These are phyloP conservation scores for Byasa hedistus DNA, from an alignment of 2,888 invertebrate species.

Conservation along the genomic window DNA sequence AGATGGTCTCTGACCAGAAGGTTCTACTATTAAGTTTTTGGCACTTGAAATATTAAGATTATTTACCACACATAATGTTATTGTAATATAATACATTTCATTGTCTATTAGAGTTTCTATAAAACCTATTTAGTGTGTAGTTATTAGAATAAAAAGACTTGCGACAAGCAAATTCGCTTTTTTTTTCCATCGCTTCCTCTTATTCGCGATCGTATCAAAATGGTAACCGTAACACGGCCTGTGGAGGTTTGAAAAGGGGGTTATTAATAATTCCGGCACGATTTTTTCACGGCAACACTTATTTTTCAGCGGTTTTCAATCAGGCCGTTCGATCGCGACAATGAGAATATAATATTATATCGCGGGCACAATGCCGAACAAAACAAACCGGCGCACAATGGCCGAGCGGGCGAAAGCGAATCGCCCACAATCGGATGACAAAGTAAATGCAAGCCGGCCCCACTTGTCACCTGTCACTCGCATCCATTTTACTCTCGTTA, in stretches of 20 bases:
- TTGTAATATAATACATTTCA: too few species aligned
- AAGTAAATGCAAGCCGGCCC: conserved; percentile 22
- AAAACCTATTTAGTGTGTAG: background rate
- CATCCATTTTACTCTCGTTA: conserved; percentile 32
- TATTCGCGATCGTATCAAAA: background rate
- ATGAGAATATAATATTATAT: conserved; percentile 24
- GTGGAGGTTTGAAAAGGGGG: background rate
- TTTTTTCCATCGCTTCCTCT: background rate
- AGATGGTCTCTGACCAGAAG: too few species aligned
- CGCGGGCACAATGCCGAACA: conserved; percentile 11
- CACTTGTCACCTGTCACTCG: conserved; percentile 30
- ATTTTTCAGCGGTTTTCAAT: conserved; percentile 20
- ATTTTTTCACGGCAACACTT: conserved; percentile 8
- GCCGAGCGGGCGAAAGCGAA: conserved; percentile 28
- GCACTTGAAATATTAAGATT: too few species aligned
- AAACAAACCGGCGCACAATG: conserved; percentile 9
- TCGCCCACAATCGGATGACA: conserved; percentile 25
- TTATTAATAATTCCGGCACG: conserved; percentile 10
- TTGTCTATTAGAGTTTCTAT: background rate
- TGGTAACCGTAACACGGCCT: conserved; percentile 11
- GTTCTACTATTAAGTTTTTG: too few species aligned
- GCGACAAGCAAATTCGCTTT: background rate
- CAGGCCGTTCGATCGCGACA: conserved; percentile 3
- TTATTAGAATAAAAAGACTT: background rate
- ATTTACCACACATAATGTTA: too few species aligned